Percentiles rank a stretch among this genome's conserved stretches.
Conservation (phyloP, 2,113 vertebrate genomes). For the Oncorhynchus gorbuscha region DNA sequence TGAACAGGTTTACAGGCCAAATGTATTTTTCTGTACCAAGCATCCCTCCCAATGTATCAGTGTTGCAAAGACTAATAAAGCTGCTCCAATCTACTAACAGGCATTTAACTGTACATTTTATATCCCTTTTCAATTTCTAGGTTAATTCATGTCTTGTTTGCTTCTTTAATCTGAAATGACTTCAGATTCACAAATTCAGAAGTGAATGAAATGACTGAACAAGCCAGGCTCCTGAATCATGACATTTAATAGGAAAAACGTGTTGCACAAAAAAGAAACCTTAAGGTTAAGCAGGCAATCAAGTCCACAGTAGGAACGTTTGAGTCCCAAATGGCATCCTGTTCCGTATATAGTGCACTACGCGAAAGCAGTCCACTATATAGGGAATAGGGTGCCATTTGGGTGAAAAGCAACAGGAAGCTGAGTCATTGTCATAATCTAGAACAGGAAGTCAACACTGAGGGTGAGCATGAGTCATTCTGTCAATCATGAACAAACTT, state of each 20-base stretch:
- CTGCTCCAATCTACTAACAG: slow-evolving; percentile 29
- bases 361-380: no score
- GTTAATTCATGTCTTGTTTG: not conserved
- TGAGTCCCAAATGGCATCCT: not conserved
- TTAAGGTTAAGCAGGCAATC: not conserved
- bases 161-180: not conserved
- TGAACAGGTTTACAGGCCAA: slow-evolving; percentile 16
- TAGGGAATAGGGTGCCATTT: no score
- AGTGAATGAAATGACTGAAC: not conserved
- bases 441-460: not conserved
- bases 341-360: no score
- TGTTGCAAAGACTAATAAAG: slow-evolving; percentile 45
- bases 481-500: not conserved
- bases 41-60: slow-evolving; percentile 40
- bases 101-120: slow-evolving; percentile 5
- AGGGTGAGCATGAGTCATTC: not conserved
- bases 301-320: not conserved
- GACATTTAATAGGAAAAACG: not conserved
- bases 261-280: not conserved
- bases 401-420: not conserved
- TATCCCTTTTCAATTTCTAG: not conserved
- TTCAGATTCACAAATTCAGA: not conserved
- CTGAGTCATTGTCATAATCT: not conserved
- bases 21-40: slow-evolving; percentile 1
- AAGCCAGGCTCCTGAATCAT: not conserved